These are phyloP conservation scores for Limnodromus scolopaceus DNA, from an alignment of 2,797 vertebrate genomes.

Conservation along the genomic window DNA sequence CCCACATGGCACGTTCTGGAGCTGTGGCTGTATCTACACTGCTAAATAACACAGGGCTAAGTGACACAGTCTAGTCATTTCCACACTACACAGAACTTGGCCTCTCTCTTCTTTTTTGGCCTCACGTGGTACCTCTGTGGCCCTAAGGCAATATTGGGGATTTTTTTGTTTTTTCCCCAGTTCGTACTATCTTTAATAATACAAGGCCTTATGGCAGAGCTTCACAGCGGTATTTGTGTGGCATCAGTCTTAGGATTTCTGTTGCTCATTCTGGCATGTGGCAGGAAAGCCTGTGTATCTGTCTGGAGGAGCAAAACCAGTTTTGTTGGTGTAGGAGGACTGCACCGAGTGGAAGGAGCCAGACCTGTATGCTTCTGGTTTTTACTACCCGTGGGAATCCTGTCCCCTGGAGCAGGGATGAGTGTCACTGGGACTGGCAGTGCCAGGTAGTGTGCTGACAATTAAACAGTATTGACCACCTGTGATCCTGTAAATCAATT, in stretches of 20 bases:
- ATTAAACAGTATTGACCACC: not conserved
- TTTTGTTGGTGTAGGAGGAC: not conserved
- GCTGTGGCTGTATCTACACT: not conserved
- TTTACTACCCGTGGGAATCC: not conserved
- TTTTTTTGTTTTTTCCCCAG: not conserved
- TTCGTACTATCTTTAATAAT: not conserved
- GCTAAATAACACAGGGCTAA: not conserved
- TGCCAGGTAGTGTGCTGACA: not conserved
- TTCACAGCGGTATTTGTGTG: not conserved
- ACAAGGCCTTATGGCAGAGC: not conserved
- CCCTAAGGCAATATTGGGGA: not conserved
- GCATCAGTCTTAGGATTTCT: not conserved
- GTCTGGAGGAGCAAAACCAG: not conserved
- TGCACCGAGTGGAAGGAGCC: not conserved
- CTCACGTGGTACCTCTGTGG: not conserved
- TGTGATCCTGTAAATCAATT: slow-evolving; percentile 8
- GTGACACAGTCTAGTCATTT: not conserved
- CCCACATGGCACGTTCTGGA: not conserved
- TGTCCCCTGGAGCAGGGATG: not conserved
- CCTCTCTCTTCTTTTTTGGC: not conserved
- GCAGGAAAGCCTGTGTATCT: not conserved
- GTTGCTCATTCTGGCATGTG: not conserved
- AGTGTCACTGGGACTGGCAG: not conserved
- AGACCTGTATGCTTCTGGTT: not conserved
- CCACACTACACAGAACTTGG: not conserved